Percentiles rank a stretch among this genome's conserved stretches.
phyloP scores from a whole-genome alignment of 2,113 vertebrate genomes.

The Aphyosemion australe region DNA sequence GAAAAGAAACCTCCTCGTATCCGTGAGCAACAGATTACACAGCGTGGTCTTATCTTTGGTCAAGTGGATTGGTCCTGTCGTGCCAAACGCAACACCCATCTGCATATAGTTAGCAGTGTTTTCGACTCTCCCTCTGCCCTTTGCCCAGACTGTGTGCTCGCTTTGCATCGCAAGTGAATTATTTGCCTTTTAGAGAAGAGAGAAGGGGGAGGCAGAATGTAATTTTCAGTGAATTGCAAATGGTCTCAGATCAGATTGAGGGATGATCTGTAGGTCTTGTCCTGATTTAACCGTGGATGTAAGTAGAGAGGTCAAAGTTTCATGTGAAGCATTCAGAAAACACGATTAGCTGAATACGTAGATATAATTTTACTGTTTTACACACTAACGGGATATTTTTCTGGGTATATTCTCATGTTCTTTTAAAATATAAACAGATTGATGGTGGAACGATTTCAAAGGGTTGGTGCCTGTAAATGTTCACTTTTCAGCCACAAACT shows the following conservation, averaged over 20 bases:
- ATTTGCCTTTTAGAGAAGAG: conserved; percentile 5
- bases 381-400: too few species aligned
- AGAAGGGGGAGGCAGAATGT: conserved; percentile 11
- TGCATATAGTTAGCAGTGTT: conserved; percentile 25
- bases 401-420: too few species aligned
- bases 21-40: conserved; percentile 13
- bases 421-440: too few species aligned
- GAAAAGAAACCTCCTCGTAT: background rate
- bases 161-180: conserved; percentile 27
- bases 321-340: background rate
- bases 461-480: too few species aligned
- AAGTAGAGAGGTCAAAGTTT: background rate
- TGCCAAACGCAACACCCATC: conserved; percentile 16
- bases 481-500: background rate
- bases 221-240: conserved; percentile 24
- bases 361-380: too few species aligned
- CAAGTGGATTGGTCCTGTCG: conserved; percentile 29
- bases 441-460: too few species aligned
- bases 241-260: conserved; percentile 1
- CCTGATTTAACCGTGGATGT: conserved; percentile 4
- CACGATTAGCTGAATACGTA: too few species aligned
- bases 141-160: conserved; percentile 8
- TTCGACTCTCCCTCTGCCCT: conserved; percentile 20
- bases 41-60: conserved; percentile 7
- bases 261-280: conserved; percentile 16